phyloP scores from a whole-genome alignment of 2,888 invertebrate genomes.

The Oscheius sp. region DNA sequence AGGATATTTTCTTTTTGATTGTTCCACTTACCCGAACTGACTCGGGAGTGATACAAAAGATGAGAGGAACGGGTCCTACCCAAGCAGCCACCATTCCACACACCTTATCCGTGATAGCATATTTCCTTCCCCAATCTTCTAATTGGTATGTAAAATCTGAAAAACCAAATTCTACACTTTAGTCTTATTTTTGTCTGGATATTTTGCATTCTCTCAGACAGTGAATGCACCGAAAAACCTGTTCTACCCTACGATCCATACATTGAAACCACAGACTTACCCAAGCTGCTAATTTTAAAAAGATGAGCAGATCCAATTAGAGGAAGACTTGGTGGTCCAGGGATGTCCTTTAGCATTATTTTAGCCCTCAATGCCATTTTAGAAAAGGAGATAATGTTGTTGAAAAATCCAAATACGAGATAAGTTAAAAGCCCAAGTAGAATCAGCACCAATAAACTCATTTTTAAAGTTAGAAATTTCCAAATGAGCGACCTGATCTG shows the following conservation, averaged over 20 bases:
- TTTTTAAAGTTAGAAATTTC: too few species aligned
- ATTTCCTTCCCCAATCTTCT: constrained; percentile 20
- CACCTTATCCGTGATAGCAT: constrained; percentile 1
- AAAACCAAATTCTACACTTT: not conserved
- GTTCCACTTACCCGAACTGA: constrained; percentile 35
- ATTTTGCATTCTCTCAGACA: not conserved
- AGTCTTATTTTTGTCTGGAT: not conserved
- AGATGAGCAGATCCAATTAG: constrained; percentile 50
- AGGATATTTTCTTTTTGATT: not conserved
- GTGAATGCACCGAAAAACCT: not conserved
- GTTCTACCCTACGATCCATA: not conserved
- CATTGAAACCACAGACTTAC: not conserved
- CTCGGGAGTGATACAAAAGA: constrained; percentile 44
- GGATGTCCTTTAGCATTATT: constrained; percentile 28
- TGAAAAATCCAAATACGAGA: not conserved
- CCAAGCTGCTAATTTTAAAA: constrained; percentile 47
- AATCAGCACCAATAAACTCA: not conserved
- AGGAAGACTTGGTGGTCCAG: constrained; percentile 49
- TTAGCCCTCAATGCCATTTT: constrained; percentile 5
- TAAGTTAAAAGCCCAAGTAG: constrained; percentile 4
- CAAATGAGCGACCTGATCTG: not conserved
- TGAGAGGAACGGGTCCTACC: constrained; percentile 54
- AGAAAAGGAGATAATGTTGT: constrained; percentile 2
- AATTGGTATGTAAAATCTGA: constrained; percentile 23
- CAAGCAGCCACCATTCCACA: constrained; percentile 34